Evolutionary conservation across 2,797 vertebrate genomes (phyloP).

Genomic region (Alauda arvensis): DNA sequence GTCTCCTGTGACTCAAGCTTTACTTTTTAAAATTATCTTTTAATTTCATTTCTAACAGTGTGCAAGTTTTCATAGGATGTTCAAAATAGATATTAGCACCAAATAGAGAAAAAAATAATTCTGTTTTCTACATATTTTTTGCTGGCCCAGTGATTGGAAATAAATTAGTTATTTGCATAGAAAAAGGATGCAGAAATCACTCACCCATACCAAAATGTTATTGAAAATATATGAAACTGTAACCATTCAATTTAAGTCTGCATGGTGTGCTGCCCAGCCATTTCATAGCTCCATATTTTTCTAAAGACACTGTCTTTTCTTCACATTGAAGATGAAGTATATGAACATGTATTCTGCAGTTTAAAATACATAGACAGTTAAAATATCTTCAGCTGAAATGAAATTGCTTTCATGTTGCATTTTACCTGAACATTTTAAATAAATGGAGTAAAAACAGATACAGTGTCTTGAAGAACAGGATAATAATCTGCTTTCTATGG

Average conservation of each 20-base stretch:
- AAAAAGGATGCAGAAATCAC: slow-evolving; percentile 21
- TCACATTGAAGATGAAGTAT: neutral
- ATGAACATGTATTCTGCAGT: neutral
- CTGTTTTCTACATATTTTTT: neutral
- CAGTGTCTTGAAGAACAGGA: neutral
- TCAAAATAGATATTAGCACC: neutral
- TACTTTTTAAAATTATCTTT: neutral
- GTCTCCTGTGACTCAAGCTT: neutral
- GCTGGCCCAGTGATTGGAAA: slow-evolving; percentile 7
- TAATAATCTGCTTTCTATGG: neutral
- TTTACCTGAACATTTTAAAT: neutral
- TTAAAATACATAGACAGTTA: neutral
- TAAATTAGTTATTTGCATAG: slow-evolving; percentile 44
- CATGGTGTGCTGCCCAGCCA: neutral
- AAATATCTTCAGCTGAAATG: neutral
- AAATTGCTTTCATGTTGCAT: neutral
- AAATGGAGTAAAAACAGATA: neutral
- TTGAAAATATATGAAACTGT: slow-evolving; percentile 42
- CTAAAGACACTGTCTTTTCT: neutral
- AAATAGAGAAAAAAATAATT: slow-evolving; percentile 28
- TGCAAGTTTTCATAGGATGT: neutral
- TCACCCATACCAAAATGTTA: slow-evolving; percentile 12
- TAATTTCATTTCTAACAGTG: neutral
- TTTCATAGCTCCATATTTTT: neutral
- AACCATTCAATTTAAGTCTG: slow-evolving; percentile 31